These are phyloP conservation scores for Leontopithecus rosalia DNA, from an alignment of 2,797 vertebrate species.

Conservation along the genomic window DNA sequence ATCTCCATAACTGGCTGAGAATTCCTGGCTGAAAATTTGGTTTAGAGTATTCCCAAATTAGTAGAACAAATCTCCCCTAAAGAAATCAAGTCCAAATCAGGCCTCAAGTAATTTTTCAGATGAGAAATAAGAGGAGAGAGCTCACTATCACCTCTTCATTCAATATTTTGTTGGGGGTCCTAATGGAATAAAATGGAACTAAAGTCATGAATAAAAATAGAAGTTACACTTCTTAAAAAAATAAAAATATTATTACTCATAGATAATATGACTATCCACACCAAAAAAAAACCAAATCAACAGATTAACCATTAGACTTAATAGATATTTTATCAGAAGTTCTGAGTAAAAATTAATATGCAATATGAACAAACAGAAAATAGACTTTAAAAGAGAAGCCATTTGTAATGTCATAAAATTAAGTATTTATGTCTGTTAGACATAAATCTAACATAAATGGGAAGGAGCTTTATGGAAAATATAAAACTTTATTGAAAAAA, in stretches of 20 bases:
- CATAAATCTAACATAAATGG: not conserved
- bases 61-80: not conserved
- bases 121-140: not conserved
- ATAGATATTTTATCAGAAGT: not conserved
- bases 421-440: not conserved
- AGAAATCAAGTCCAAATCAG: not conserved
- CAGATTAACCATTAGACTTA: not conserved
- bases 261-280: not conserved
- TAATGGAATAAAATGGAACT: not conserved
- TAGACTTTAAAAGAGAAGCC: not conserved
- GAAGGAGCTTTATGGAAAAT: not conserved
- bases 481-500: slow-evolving; percentile 22
- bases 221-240: not conserved
- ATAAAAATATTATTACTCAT: not conserved
- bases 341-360: not conserved
- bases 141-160: not conserved
- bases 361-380: not conserved
- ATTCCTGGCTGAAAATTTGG: not conserved
- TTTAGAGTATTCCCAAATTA: not conserved
- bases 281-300: not conserved
- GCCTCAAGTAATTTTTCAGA: not conserved
- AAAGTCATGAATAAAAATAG: not conserved
- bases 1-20: not conserved
- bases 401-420: not conserved
- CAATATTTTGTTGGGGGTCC: not conserved